Evolutionary conservation across 2,888 invertebrate genomes (phyloP), one percentile per base, ranked within the genome.

Genomic region (Pristionchus exspectatus): DNA sequence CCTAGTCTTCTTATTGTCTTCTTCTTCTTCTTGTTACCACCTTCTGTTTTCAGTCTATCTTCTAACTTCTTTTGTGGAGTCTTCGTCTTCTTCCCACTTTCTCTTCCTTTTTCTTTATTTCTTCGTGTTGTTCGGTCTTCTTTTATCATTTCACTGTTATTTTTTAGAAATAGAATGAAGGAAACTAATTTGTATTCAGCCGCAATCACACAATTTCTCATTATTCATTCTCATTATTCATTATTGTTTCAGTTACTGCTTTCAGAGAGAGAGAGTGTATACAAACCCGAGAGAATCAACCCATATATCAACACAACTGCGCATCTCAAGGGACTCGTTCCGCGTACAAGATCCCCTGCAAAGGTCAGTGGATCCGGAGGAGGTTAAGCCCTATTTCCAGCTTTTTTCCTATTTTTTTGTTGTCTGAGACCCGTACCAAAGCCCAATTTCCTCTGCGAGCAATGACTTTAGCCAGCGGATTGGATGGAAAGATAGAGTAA

Each of bases 1-100:
- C 38, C 38, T 3, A 38, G 38, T 38, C 38, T 38, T 38, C 38
- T 38, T 38, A 38, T 50, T 16, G 21, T 81, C 24, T 44, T 81
- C 77, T 44, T 81, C 72, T 81, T 81, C 38, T 50, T 81, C 77
- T 81, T 81, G n/a, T 14, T 74, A 18, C 30, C 72, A 74, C 72
- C 72, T 81, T 81, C 77, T 81, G 77, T 81, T 81, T 81, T 81
- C 77, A 81, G 77, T 81, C 77, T 12, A 9, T 33, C 77, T 50
- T 81, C 50, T 81, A 81, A 50, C 72, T 33, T 81, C 77, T 81
- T 81, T 81, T 81, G 44, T 44, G 77, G 38, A 74, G 77, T 81
- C 77, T 81, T 38, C 38, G 38, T 69, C 66, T 66, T 66, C 69
- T 30, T 74, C 77, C 77, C 50, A 81, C 50, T 81, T 81, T 81